Evolutionary conservation across 92 coral and sea anemone species (phyloP).

Genomic region (Siderastrea radians): DNA sequence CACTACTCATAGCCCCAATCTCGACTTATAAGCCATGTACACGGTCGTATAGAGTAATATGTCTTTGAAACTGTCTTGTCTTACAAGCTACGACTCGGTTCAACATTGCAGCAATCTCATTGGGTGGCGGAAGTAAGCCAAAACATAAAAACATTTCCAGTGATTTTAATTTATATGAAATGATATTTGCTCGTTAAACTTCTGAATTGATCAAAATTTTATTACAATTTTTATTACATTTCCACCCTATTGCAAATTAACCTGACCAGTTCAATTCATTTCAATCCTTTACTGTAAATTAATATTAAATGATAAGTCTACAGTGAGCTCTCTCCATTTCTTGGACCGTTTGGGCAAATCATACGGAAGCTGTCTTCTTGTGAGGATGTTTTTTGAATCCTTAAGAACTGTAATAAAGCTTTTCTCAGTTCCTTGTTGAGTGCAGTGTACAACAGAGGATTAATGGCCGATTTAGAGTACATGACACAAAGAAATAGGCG

Average conservation of each 20-base stretch:
- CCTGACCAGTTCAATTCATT: not conserved
- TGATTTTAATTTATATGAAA: no score
- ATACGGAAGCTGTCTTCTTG: constrained; percentile 11
- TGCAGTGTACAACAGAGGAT: constrained; percentile 82
- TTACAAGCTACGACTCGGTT: no score
- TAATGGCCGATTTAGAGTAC: constrained; percentile 96
- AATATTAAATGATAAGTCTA: not conserved
- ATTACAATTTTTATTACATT: no score
- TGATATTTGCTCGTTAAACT: no score
- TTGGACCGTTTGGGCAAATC: constrained; percentile 3
- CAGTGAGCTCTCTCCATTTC: constrained; percentile 15
- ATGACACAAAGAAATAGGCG: constrained; percentile 84
- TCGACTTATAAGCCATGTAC: no score
- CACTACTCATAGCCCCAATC: no score
- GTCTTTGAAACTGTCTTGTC: no score
- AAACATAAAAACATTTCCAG: no score
- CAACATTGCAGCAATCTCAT: no score
- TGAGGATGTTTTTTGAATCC: constrained; percentile 4
- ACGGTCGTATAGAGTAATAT: no score
- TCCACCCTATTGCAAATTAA: not conserved
- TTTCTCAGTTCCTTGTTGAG: constrained; percentile 87
- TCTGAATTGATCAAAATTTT: no score
- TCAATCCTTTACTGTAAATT: not conserved
- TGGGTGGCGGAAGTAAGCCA: no score
- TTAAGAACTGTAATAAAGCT: constrained; percentile 60